Evolutionary conservation across 2,797 vertebrate genomes (phyloP).

Genomic region (Okamejei kenojei): DNA sequence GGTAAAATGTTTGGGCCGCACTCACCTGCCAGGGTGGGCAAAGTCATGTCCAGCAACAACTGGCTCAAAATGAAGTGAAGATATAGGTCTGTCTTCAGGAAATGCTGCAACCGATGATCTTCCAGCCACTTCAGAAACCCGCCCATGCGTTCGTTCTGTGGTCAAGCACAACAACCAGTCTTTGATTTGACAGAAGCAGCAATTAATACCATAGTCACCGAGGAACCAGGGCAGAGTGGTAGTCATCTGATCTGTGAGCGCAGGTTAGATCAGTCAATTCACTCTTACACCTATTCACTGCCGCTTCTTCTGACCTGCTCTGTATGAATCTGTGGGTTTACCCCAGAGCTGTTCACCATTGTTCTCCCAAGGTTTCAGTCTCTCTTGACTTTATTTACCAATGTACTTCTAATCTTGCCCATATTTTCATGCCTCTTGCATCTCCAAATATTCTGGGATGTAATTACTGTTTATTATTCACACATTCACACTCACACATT

Average conservation of each 20-base stretch:
- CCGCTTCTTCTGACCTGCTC: neutral
- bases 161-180: neutral
- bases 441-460: neutral
- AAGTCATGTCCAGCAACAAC: neutral
- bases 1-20: neutral
- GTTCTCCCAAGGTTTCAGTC: neutral
- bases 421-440: neutral
- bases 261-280: neutral
- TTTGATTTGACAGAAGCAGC: neutral
- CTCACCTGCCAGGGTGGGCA: neutral
- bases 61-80: constrained; percentile 9
- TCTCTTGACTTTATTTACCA: neutral
- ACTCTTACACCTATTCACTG: neutral
- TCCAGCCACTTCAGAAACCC: neutral
- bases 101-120: constrained; percentile 1
- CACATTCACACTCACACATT: too few relatives aligned
- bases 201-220: neutral
- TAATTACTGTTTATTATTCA: too few relatives aligned
- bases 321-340: neutral
- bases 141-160: neutral
- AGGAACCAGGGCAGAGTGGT: neutral
- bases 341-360: neutral
- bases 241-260: neutral
- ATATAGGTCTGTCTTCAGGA: constrained; percentile 18
- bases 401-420: neutral